Conservation (phyloP, 1,140 invertebrate genomes). For the Himalopsyche phryganea region DNA sequence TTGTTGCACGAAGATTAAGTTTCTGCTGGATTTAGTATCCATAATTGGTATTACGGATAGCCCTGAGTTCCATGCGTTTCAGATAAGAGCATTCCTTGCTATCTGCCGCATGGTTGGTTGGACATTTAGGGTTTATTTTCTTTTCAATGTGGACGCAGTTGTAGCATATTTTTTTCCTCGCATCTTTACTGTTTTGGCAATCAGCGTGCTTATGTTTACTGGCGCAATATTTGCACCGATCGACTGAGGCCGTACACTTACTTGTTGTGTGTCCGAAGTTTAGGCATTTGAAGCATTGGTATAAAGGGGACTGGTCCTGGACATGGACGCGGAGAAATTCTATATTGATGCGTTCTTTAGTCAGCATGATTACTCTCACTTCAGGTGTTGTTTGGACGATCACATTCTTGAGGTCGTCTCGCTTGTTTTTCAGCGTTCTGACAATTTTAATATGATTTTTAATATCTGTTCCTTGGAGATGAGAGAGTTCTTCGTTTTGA, state of each 20-base stretch:
- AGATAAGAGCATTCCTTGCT: too few relatives aligned
- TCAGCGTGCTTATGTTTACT: conserved; percentile 9
- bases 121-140: too few relatives aligned
- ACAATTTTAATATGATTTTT: too few relatives aligned
- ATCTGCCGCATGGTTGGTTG: too few relatives aligned
- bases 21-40: too few relatives aligned
- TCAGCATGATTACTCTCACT: conserved; percentile 9
- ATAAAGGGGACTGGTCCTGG: conserved; percentile 29
- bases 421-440: background rate
- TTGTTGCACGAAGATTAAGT: too few relatives aligned
- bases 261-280: conserved; percentile 32
- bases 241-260: conserved; percentile 1
- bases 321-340: conserved; percentile 21
- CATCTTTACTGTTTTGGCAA: conserved; percentile 4
- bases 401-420: background rate
- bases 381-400: conserved; percentile 21
- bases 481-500: too few relatives aligned
- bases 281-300: conserved; percentile 31
- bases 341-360: conserved; percentile 24
- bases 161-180: too few relatives aligned
- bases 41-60: too few relatives aligned
- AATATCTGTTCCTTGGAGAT: too few relatives aligned
- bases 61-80: too few relatives aligned
- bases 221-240: conserved; percentile 25
- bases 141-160: too few relatives aligned